Percentiles rank a stretch among this genome's conserved stretches.
phyloP scores from a whole-genome alignment of 2,888 invertebrate genomes.

The Scrobipalpa atriplicella region DNA sequence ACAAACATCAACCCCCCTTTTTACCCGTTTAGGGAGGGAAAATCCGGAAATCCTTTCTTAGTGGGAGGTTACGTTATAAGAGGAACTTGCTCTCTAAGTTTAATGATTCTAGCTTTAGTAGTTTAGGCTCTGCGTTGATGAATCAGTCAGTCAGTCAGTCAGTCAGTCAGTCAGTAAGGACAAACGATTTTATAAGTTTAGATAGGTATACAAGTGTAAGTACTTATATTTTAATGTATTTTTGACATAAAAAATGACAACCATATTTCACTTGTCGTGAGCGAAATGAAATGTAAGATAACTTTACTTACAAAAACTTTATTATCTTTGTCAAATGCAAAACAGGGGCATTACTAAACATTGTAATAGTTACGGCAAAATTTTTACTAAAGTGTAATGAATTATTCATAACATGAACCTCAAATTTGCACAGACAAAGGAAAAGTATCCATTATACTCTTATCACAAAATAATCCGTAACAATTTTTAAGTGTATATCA shows the following conservation, averaged over 20 bases:
- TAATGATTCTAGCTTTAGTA: no score
- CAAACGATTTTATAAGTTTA: no score
- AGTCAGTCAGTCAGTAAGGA: no score
- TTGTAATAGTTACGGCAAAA: not conserved
- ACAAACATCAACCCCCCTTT: no score
- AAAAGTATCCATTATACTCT: not conserved
- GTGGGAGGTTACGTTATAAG: no score
- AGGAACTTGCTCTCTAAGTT: no score
- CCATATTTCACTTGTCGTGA: not conserved
- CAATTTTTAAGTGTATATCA: not conserved
- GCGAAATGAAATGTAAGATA: not conserved
- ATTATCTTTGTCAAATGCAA: not conserved
- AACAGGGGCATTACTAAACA: not conserved
- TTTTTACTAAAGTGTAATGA: not conserved
- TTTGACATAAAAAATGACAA: not conserved
- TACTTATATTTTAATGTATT: no score
- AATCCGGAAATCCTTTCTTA: no score
- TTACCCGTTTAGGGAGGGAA: no score
- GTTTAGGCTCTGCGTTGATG: no score
- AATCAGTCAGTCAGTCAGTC: no score
- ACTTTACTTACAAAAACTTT: not conserved
- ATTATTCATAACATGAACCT: conserved; percentile 4
- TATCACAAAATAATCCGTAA: not conserved
- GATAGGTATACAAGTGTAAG: no score
- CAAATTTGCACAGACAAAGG: not conserved